These are phyloP conservation scores for Netelia fuscicornis DNA, from an alignment of 2,888 invertebrate species.

Conservation along the genomic window DNA sequence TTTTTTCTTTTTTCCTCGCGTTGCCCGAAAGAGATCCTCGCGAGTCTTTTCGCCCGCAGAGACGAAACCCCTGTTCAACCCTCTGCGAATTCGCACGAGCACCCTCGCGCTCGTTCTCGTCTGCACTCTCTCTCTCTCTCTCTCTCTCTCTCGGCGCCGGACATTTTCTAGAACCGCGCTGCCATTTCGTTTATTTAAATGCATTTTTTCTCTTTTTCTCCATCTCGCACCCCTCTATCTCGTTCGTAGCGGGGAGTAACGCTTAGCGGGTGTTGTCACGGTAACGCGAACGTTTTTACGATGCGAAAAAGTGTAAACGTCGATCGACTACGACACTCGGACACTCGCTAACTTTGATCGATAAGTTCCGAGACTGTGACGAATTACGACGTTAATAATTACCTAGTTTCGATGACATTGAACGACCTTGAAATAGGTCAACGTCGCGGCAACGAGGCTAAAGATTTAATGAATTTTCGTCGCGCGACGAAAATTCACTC, in stretches of 20 bases:
- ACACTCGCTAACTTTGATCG: too few relatives aligned
- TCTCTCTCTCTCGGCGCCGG: constrained; percentile 40
- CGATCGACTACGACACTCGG: too few relatives aligned
- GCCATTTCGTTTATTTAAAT: constrained; percentile 66
- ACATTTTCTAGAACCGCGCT: constrained; percentile 53
- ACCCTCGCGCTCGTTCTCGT: constrained; percentile 3
- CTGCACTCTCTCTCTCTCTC: neutral
- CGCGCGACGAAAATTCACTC: too few relatives aligned
- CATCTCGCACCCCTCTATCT: too few relatives aligned
- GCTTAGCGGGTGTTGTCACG: constrained; percentile 9
- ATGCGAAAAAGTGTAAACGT: constrained; percentile 6
- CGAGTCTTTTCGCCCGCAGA: constrained; percentile 38
- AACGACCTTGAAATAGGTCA: too few relatives aligned
- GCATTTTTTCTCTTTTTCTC: neutral
- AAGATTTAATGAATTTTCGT: too few relatives aligned
- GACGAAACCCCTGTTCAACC: constrained; percentile 27
- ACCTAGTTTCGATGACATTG: too few relatives aligned
- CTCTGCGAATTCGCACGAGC: constrained; percentile 15
- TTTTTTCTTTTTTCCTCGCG: constrained; percentile 34
- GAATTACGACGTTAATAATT: too few relatives aligned
- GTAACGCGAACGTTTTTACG: constrained; percentile 57
- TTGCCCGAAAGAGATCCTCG: constrained; percentile 20
- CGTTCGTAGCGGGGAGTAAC: constrained; percentile 51
- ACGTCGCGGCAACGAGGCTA: too few relatives aligned
- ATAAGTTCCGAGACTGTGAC: too few relatives aligned